Conservation (phyloP, 35 echinoderm and acorn worm genomes). For the Apostichopus californicus region DNA sequence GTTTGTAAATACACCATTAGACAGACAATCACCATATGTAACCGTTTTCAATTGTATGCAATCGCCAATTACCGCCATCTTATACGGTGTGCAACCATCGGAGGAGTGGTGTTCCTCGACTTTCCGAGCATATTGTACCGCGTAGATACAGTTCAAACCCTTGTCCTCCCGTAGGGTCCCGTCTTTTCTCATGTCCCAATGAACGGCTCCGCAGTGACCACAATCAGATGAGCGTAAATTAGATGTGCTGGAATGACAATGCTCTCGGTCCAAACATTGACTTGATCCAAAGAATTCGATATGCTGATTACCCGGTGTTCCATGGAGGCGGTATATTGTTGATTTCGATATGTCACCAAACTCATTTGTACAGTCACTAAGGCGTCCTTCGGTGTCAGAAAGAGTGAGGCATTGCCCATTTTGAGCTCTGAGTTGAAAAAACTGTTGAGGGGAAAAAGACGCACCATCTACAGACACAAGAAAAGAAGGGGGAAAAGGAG, state of each 20-base stretch:
- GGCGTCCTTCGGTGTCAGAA: neutral
- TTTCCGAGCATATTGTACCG: neutral
- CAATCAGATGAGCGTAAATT: constrained; percentile 38
- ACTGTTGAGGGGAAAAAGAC: neutral
- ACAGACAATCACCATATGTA: neutral
- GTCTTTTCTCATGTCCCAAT: constrained; percentile 17
- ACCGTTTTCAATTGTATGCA: neutral
- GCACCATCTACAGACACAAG: no score
- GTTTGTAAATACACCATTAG: neutral
- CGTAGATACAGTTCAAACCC: constrained; percentile 23
- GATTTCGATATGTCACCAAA: neutral
- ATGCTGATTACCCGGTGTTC: neutral
- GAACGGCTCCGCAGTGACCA: constrained; percentile 35
- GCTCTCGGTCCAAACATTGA: constrained; percentile 26
- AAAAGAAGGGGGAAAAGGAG: no score
- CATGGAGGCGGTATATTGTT: constrained; percentile 21
- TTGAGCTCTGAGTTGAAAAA: constrained; percentile 1
- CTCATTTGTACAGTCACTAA: neutral
- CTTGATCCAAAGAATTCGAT: constrained; percentile 12
- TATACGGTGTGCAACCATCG: constrained; percentile 23
- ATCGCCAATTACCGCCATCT: neutral
- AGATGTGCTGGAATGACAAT: constrained; percentile 35
- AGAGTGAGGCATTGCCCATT: constrained; percentile 6
- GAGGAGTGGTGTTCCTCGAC: neutral
- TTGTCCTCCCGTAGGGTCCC: constrained; percentile 39